Evolutionary conservation across 2,113 vertebrate genomes (phyloP).

Genomic region (Leptosomus discolor): DNA sequence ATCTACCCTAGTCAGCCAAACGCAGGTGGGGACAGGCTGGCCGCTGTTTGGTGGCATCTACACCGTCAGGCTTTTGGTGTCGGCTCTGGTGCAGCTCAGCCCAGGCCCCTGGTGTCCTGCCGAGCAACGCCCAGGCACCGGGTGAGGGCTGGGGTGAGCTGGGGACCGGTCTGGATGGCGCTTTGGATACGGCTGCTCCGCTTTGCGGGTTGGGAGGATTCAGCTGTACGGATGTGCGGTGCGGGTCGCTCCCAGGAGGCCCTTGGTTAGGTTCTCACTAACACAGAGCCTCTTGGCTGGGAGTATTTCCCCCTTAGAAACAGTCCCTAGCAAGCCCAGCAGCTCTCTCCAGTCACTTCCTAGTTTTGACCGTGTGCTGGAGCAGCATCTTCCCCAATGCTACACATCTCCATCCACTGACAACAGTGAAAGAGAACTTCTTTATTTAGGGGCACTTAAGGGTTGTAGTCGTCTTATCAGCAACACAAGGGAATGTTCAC

Average conservation of each 20-base stretch:
- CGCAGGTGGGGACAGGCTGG: not conserved
- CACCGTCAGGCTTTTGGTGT: fast-evolving
- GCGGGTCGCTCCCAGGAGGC: not conserved
- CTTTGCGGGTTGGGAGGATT: not conserved
- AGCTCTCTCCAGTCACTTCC: not conserved
- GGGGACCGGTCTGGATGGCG: not conserved
- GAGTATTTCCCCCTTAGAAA: not conserved
- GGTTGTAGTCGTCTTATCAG: not conserved
- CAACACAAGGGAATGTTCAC: not conserved
- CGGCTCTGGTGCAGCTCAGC: not conserved
- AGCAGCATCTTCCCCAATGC: not conserved
- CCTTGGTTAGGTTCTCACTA: not conserved
- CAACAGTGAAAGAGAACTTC: not conserved
- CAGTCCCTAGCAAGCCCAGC: not conserved
- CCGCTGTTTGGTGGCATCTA: fast-evolving
- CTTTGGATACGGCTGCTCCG: not conserved
- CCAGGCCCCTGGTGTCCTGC: not conserved
- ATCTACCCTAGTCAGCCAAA: not conserved
- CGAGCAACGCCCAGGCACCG: not conserved
- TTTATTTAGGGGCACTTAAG: not conserved
- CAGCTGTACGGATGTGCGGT: not conserved
- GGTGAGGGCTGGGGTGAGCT: not conserved
- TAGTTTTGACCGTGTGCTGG: not conserved
- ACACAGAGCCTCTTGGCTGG: not conserved
- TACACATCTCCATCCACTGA: not conserved